Base-by-base conservation (phyloP, 2,888 invertebrate genomes). In the Macrophya annulata region DNA sequence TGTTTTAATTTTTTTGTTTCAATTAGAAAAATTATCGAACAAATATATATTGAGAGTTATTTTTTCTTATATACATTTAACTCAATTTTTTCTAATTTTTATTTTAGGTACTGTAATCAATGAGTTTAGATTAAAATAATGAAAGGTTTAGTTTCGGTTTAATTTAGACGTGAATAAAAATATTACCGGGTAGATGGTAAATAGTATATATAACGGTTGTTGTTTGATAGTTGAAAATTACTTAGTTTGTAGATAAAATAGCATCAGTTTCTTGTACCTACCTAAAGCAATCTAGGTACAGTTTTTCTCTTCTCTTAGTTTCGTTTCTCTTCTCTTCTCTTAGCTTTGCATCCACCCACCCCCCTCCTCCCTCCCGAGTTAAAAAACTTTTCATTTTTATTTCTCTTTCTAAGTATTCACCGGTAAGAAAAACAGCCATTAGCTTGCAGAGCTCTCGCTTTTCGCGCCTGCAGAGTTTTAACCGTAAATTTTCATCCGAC, bases 401-500 rank as follows among this genome's bases (percentile, higher is more conserved):
- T 71, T 48, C 68, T 83, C 68, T 71, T 48, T 48, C 48, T 65
- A 71, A 68, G 68, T 65, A 83, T 68, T 51, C 62, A 51, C n/a
- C 68, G 68, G 48, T 68, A 93, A 93, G 93, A 93, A 93, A 93
- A 93, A 93, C 93, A 93, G 92, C 93, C 93, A 93, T 93, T 93
- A 93, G 93, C 92, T 89, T 17, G 40, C 17, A 91, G 93, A 92
- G 92, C 93, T 93, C 93, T 93, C 92, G 93, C 92, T 93, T 93
- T 92, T 93, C 92, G 92, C 92, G 90, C 90, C 77, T 77, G n/a
- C 12, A n/a, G 68, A 83, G 68, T 83, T 83, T 83, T 48, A 65
- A 21, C 83, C 83, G 83, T 83, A 83, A 83, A 83, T 83, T 83
- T 71, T 83, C 83, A 83, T 83, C 83, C 83, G 83, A 51, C 62